phyloP scores from a whole-genome alignment of 2,797 vertebrate species.

The Eremophila alpestris region DNA sequence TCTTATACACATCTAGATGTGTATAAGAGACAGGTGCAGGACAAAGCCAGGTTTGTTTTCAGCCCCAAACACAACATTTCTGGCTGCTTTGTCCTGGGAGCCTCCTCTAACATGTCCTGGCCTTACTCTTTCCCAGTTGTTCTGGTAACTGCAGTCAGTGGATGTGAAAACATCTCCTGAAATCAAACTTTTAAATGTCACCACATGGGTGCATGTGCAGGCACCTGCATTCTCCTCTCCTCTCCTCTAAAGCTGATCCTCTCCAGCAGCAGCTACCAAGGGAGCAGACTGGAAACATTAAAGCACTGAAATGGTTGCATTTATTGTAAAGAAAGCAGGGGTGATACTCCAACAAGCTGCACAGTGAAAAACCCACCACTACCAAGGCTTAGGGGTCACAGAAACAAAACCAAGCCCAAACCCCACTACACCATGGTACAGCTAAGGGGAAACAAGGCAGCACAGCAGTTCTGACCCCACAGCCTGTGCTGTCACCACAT shows the following conservation, averaged over 20 bases:
- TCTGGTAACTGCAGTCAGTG: neutral
- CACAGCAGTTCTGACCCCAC: neutral
- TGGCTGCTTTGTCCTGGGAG: neutral
- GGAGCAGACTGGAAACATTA: neutral
- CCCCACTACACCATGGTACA: accelerated
- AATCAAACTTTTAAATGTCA: neutral
- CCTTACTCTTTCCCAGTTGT: neutral
- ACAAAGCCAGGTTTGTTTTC: neutral
- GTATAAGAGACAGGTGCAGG: no score
- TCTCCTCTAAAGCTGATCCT: neutral
- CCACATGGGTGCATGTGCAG: neutral
- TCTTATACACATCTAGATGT: no score
- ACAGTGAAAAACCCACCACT: neutral
- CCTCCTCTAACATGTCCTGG: neutral
- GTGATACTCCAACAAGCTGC: neutral
- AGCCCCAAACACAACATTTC: neutral
- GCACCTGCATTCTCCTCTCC: neutral
- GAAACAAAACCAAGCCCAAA: neutral
- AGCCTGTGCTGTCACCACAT: neutral
- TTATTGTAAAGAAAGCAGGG: slow-evolving; percentile 5
- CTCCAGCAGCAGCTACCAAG: neutral
- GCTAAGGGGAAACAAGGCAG: neutral
- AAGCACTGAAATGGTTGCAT: neutral
- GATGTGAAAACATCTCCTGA: neutral
- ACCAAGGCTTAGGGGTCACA: neutral